Evolutionary conservation across 2,113 vertebrate genomes (phyloP).

Genomic region (Eleginops maclovinus): DNA sequence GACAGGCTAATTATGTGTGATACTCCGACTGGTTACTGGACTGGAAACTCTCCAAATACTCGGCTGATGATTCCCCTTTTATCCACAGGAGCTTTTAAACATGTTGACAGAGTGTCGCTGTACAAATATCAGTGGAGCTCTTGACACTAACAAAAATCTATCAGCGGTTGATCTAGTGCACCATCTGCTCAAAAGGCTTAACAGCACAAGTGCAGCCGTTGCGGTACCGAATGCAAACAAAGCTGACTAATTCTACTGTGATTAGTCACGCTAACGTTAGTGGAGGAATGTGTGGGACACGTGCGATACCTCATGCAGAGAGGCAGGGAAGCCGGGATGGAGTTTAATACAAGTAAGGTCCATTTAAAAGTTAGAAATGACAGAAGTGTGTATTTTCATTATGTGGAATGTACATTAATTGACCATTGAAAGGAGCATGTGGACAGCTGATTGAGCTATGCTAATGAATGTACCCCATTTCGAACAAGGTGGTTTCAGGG

Average conservation of each 20-base stretch:
- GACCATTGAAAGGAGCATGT: too few species aligned
- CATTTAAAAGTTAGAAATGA: neutral
- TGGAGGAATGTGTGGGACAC: neutral
- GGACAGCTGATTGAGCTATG: too few species aligned
- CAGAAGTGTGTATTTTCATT: neutral
- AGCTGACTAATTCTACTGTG: neutral
- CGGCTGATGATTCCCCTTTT: conserved; percentile 3
- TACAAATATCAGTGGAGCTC: conserved; percentile 17
- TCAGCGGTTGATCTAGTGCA: conserved; percentile 26
- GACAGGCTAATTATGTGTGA: conserved; percentile 8
- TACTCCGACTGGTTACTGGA: neutral
- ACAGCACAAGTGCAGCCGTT: conserved; percentile 17
- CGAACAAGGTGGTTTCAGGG: too few species aligned
- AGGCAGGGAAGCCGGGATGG: neutral
- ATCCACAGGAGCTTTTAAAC: neutral
- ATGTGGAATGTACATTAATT: too few species aligned
- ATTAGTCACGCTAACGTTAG: neutral
- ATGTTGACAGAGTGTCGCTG: neutral
- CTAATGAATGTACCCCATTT: too few species aligned
- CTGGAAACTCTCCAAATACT: conserved; percentile 2
- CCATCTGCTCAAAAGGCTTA: conserved; percentile 45
- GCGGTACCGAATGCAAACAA: conserved; percentile 9
- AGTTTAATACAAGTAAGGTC: too few species aligned
- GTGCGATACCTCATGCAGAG: neutral
- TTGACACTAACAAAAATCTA: conserved; percentile 23